Evolutionary conservation across 2,797 vertebrate genomes (phyloP).

Genomic region (Coccyzus lansbergi): DNA sequence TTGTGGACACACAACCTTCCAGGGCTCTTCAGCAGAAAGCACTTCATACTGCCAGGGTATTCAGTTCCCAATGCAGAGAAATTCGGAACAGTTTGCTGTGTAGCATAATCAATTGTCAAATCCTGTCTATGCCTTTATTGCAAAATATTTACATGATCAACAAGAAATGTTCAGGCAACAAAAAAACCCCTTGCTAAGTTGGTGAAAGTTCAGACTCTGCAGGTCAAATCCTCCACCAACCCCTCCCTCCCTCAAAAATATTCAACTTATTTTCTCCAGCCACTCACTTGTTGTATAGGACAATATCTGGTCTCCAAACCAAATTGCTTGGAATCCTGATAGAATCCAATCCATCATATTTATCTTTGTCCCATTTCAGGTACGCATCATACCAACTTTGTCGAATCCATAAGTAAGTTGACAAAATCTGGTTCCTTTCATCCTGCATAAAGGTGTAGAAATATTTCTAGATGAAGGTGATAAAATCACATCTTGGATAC

Average conservation of each 20-base stretch:
- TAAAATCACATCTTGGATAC: background rate
- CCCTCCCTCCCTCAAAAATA: background rate
- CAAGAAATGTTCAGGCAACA: background rate
- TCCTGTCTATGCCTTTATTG: background rate
- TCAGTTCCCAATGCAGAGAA: background rate
- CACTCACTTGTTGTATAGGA: conserved; percentile 96
- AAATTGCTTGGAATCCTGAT: conserved; percentile 94
- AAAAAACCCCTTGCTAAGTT: background rate
- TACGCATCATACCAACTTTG: conserved; percentile 93
- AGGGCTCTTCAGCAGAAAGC: background rate
- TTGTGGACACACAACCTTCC: background rate
- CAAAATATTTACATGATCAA: conserved; percentile 22
- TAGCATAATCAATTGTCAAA: background rate
- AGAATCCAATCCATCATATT: conserved; percentile 93
- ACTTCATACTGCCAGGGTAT: background rate
- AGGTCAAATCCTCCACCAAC: background rate
- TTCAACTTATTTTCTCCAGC: background rate
- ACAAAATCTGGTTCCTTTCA: conserved; percentile 95
- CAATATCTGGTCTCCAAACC: conserved; percentile 98
- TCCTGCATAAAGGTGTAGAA: conserved; percentile 80
- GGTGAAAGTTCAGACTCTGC: background rate
- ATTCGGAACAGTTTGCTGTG: background rate
- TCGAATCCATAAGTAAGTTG: conserved; percentile 95
- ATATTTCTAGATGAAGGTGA: background rate
- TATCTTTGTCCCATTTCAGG: conserved; percentile 92